Base-by-base conservation (phyloP, 2,113 vertebrate genomes). In the Gymnocephalus cernua region DNA sequence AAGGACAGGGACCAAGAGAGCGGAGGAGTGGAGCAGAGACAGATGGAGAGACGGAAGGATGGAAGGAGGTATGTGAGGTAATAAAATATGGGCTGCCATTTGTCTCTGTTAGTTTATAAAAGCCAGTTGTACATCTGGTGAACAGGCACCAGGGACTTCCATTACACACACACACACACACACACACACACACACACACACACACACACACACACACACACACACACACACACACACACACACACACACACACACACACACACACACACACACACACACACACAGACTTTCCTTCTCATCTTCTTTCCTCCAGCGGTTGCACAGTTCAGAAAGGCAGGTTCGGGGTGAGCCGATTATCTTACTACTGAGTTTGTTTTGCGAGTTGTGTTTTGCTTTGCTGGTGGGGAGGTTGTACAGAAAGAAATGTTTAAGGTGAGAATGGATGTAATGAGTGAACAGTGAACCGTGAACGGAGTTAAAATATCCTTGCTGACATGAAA, bases 91-190 rank as follows among this genome's bases (percentile, higher is more conserved):
- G 67, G 50, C 89, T 91, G 74, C 90, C 94, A 96, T 96, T 96
- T 91, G 90, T 96, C 93, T 96, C 94, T 95, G 96, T 97, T 96
- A 96, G 93, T 96, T 97, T 96, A 97, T 95, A 96, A 96, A 97
- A 96, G 95, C 93, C 93, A 93, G 90, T 94, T 82, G 94, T 95
- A 95, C 95, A 96, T 96, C 95, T 96, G 95, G 93, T 88, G 78
- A 91, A 89, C 81, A 73, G 89, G 90, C 95, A 93, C 94, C 89
- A 88, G 89, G 50, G 93, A 96, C 93, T 94, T 95, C 95, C 95
- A 96, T 54, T 62, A 65, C 95, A 96, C 90, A 93, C 91, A 92
- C 92, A 96, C 88, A 94, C 95, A 95, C 56, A 32, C 35, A 64
- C 70, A 57, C 61, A 71, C 32, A 68, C 48, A 72, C 57, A 61